Evolutionary conservation across 2,113 vertebrate genomes (phyloP), one percentile per base, ranked within the genome.

Genomic region (Atrichornis clamosus): DNA sequence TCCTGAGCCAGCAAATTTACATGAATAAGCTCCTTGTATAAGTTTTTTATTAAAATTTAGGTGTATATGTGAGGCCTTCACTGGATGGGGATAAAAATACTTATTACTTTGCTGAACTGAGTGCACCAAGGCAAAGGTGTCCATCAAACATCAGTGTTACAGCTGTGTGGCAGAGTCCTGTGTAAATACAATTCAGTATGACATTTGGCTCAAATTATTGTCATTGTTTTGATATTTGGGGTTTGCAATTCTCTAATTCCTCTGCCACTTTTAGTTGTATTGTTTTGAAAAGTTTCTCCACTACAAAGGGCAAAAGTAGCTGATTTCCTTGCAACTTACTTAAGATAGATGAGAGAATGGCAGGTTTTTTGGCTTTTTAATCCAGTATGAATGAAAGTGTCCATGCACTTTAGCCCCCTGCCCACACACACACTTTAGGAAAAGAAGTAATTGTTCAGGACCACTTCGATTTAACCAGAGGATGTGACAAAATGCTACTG

Each of bases 1-100:
- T 44, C 20, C 39, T 37, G 39, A 53, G 67, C 9, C 15, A 59
- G 6, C 12, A 26, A 68, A 46, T 79, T 88, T 84, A 24, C 75
- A 32, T 0, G 0, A 80, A 63, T 67, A 55, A 44, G 4, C 2
- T 55, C 10, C 18, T 80, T 55, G 33, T 37, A 44, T 37, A 84
- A 33, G 18, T 33, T 79, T 59, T 50, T 27, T 56, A 33, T 14
- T 87, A 35, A 70, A 69, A 73, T 73, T n/a, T 74, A 63, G 9
- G 7, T 58, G 17, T 23, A 16, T 16, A 3, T 23, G 2, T 39
- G 19, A 77, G 59, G 24, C 35, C 9, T 41, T 58, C 15, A 6
- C 32, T 75, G 11, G 13, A 33, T 0, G 50, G 26, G 32, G 15
- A 32, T 64, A 58, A 65, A 85, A 67, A 58, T 50, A 52, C 27